Percentiles rank a stretch among this genome's conserved stretches.
phyloP scores from a whole-genome alignment of 2,113 vertebrate species.

The Choloepus hoffmanni region DNA sequence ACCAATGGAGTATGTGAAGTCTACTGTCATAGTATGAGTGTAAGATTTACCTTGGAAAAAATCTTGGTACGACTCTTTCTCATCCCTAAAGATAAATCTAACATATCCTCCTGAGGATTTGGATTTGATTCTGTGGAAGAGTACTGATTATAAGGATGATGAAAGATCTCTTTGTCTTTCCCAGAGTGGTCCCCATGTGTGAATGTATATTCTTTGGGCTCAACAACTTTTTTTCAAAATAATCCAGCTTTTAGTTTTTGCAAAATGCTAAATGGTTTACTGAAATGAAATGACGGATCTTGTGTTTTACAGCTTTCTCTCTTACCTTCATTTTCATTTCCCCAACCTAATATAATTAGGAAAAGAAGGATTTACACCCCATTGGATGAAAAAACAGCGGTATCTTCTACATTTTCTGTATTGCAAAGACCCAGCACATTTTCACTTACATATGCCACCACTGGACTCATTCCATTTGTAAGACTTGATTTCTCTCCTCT shows the following conservation, averaged over 20 bases:
- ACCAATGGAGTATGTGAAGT: background rate
- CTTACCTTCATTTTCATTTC: constrained; percentile 38
- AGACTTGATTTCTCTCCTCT: constrained; percentile 37
- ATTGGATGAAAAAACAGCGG: background rate
- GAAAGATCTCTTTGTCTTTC: background rate
- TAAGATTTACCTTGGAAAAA: background rate
- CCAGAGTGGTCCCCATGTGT: background rate
- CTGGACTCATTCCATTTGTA: background rate
- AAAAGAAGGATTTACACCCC: background rate
- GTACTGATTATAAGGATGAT: background rate
- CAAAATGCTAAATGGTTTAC: background rate
- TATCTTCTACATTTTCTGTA: background rate
- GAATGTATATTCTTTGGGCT: background rate
- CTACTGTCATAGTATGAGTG: background rate
- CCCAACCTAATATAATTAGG: background rate
- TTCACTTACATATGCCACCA: background rate
- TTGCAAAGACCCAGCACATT: background rate
- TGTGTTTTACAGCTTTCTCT: background rate
- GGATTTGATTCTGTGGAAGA: background rate
- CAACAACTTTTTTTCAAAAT: background rate
- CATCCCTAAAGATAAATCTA: constrained; percentile 37
- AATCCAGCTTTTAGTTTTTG: background rate
- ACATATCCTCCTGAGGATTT: constrained; percentile 5
- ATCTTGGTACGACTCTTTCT: background rate
- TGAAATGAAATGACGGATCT: background rate